phyloP scores from a whole-genome alignment of 1,140 invertebrate species.

The Leptopilina clavipes region DNA sequence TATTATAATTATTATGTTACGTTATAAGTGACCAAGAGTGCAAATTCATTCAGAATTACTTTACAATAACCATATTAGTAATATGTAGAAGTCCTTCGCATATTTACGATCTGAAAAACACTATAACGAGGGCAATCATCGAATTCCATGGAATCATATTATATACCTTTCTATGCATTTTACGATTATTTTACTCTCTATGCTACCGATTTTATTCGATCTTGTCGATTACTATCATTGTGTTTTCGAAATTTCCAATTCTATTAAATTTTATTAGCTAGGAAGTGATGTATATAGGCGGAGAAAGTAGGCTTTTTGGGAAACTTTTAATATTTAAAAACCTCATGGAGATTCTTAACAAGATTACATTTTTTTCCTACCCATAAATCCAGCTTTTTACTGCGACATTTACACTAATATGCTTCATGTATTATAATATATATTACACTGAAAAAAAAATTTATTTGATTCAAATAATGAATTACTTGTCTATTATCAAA shows the following conservation, averaged over 20 bases:
- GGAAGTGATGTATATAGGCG: background rate
- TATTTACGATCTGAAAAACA: conserved; percentile 15
- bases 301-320: background rate
- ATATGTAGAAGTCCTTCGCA: background rate
- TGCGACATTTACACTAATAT: too few relatives aligned
- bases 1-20: too few relatives aligned
- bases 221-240: conserved; percentile 10
- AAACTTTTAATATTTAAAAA: background rate
- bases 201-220: background rate
- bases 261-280: background rate
- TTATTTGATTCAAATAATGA: too few relatives aligned
- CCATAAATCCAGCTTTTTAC: too few relatives aligned
- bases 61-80: too few relatives aligned
- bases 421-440: too few relatives aligned
- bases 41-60: conserved; percentile 11
- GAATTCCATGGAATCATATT: background rate
- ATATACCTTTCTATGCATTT: background rate
- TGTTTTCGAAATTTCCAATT: background rate
- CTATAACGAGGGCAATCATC: background rate
- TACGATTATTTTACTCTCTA: conserved; percentile 7
- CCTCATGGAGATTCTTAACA: too few relatives aligned
- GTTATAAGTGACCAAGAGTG: background rate
- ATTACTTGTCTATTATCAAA: too few relatives aligned
- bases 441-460: too few relatives aligned
- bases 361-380: too few relatives aligned